phyloP scores from a whole-genome alignment of 2,888 invertebrate genomes.

The Ptychoptera contaminata region DNA sequence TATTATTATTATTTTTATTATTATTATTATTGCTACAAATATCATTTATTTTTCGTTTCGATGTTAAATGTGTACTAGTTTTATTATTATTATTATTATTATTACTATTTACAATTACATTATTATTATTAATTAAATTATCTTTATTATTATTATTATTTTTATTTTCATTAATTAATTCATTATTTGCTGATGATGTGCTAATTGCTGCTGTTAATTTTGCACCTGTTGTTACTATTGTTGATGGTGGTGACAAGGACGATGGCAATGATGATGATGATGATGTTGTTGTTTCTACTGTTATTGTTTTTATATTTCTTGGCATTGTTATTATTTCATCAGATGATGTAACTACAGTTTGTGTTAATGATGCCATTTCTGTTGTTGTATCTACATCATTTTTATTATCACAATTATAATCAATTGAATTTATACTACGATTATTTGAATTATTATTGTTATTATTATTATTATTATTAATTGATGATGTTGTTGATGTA shows the following conservation, averaged over 20 bases:
- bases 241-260: constrained; percentile 12
- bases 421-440: background rate
- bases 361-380: no score
- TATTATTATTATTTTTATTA: no score
- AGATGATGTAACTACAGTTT: constrained; percentile 6
- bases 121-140: constrained; percentile 1
- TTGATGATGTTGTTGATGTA: background rate
- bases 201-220: constrained; percentile 13
- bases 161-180: constrained; percentile 1
- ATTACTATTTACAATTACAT: constrained; percentile 6
- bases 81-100: constrained; percentile 1
- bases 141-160: constrained; percentile 6
- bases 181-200: constrained; percentile 10
- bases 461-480: background rate
- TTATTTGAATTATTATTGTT: no score
- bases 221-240: constrained; percentile 13
- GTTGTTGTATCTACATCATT: constrained; percentile 3
- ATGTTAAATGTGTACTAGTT: no score
- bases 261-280: constrained; percentile 11
- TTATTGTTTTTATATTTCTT: no score
- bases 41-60: no score
- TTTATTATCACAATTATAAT: constrained; percentile 2
- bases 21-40: no score
- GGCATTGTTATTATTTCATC: constrained; percentile 5
- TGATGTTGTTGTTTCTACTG: constrained; percentile 11